Evolutionary conservation across 2,888 invertebrate species (phyloP).

Genomic region (Eristalis intricaria): DNA sequence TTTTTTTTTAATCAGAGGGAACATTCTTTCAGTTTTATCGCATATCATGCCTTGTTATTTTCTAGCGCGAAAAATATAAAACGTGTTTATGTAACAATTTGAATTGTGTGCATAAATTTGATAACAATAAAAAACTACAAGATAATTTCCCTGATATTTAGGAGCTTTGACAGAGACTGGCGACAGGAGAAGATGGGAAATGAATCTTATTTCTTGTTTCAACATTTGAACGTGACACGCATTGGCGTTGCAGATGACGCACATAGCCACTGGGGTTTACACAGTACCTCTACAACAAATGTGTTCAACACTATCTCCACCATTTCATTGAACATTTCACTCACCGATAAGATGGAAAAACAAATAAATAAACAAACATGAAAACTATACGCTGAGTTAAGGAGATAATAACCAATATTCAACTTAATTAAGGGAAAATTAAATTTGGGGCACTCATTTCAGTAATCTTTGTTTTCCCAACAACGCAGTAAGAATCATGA

Average conservation of each 20-base stretch:
- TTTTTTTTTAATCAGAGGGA: background rate
- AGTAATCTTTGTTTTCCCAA: slow-evolving; percentile 9
- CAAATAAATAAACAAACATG: background rate
- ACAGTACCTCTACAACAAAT: too few relatives aligned
- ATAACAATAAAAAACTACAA: too few relatives aligned
- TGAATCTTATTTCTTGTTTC: too few relatives aligned
- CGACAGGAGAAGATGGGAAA: too few relatives aligned
- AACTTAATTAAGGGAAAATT: slow-evolving; percentile 3
- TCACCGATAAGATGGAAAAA: background rate
- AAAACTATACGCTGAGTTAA: background rate
- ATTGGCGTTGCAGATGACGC: too few relatives aligned
- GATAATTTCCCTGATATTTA: too few relatives aligned
- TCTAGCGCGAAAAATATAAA: background rate
- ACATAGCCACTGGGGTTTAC: too few relatives aligned
- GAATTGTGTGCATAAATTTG: too few relatives aligned
- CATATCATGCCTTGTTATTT: background rate
- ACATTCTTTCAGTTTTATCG: background rate
- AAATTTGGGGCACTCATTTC: slow-evolving; percentile 19
- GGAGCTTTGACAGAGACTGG: too few relatives aligned
- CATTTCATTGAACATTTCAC: background rate
- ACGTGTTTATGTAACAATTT: too few relatives aligned
- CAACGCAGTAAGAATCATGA: background rate
- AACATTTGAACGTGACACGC: too few relatives aligned
- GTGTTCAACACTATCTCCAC: too few relatives aligned
- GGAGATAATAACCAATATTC: background rate